A percentile compares a stretch with the other conserved stretches of the same genome.
These are phyloP conservation scores for Geophilus truncorum DNA, from an alignment of 2,888 invertebrate genomes.

Conservation along the genomic window DNA sequence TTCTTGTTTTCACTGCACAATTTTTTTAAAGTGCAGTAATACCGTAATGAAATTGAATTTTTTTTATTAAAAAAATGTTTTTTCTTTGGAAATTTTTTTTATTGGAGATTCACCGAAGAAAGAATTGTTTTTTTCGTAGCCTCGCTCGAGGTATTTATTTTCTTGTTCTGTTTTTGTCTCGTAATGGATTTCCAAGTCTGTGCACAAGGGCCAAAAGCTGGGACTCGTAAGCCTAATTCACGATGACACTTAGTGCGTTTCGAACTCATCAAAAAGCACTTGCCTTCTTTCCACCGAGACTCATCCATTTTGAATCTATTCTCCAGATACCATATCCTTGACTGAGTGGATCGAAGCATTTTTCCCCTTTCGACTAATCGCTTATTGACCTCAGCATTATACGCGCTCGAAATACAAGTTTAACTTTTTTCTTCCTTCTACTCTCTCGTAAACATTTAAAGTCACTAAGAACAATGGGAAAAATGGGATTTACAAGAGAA, in stretches of 20 bases:
- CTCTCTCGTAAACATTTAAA: not conserved
- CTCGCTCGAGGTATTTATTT: not conserved
- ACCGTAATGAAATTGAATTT: no score
- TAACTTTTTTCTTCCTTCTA: not conserved
- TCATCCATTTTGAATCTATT: not conserved
- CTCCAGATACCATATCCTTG: not conserved
- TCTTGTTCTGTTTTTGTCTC: not conserved
- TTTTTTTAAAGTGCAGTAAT: not conserved
- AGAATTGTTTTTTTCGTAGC: not conserved
- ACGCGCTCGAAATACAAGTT: not conserved
- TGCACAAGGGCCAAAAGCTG: not conserved
- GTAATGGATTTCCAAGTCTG: conserved; percentile 14
- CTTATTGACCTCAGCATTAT: not conserved
- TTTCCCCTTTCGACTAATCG: not conserved
- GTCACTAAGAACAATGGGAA: not conserved
- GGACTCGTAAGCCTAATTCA: not conserved
- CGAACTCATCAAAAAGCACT: conserved; percentile 25
- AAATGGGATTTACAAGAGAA: not conserved
- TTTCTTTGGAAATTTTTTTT: no score
- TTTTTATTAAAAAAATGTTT: no score
- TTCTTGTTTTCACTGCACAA: no score
- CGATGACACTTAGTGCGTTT: conserved; percentile 13
- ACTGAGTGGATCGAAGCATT: not conserved
- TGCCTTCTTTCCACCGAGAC: not conserved
- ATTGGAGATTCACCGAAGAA: not conserved